phyloP scores from a whole-genome alignment of 1,140 invertebrate species.

The Drosophila quadrilineata region DNA sequence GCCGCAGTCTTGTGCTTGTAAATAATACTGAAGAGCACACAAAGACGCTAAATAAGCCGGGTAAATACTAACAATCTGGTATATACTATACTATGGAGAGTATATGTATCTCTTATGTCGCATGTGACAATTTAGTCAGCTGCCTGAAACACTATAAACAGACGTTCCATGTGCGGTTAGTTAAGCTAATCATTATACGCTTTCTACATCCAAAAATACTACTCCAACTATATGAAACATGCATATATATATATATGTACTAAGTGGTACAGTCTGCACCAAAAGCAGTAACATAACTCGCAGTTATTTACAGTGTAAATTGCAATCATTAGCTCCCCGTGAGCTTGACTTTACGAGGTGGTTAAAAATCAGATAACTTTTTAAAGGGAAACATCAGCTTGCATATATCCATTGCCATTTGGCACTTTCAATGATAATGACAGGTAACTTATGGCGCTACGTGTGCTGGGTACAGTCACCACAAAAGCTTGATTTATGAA shows the following conservation, averaged over 20 bases:
- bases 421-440: conserved; percentile 6
- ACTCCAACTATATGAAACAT: conserved; percentile 34
- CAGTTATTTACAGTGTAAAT: conserved; percentile 10
- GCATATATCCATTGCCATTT: too few species aligned
- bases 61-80: conserved; percentile 50
- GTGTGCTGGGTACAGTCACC: conserved; percentile 22
- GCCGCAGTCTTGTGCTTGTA: conserved; percentile 53
- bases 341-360: background rate
- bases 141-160: conserved; percentile 33
- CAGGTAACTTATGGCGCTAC: conserved; percentile 16
- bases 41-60: conserved; percentile 51
- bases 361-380: too few species aligned
- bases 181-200: conserved; percentile 67
- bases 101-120: conserved; percentile 4
- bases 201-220: conserved; percentile 69
- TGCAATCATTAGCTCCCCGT: background rate
- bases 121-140: conserved; percentile 66
- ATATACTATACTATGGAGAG: conserved; percentile 7
- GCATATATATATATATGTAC: conserved; percentile 5
- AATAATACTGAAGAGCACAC: conserved; percentile 59
- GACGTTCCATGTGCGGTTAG: conserved; percentile 51
- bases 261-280: conserved; percentile 14
- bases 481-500: conserved; percentile 16
- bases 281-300: background rate
- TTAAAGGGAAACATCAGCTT: too few species aligned